These are phyloP conservation scores for Agrotis segetum DNA, from an alignment of 2,888 invertebrate genomes.

Conservation along the genomic window DNA sequence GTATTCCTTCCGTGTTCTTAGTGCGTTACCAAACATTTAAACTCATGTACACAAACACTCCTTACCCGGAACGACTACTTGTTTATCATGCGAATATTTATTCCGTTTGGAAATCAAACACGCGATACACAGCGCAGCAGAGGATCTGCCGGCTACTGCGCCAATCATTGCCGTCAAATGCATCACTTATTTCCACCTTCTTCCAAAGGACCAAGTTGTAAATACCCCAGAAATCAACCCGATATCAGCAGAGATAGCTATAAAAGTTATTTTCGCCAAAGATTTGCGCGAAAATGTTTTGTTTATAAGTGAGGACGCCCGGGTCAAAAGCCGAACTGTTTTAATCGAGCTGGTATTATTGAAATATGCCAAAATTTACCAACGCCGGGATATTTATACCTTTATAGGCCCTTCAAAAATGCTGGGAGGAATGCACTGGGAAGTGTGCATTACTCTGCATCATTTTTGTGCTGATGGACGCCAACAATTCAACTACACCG, in stretches of 20 bases:
- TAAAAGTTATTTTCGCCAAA: conserved; percentile 71
- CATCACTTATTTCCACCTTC: not conserved
- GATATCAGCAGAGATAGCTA: conserved; percentile 51
- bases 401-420: conserved; percentile 52
- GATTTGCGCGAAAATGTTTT: conserved; percentile 63
- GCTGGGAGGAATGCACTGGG: conserved; percentile 53
- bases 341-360: conserved; percentile 53
- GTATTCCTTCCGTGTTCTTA: too few species aligned
- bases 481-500: not conserved
- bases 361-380: conserved; percentile 56
- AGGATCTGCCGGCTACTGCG: too few species aligned
- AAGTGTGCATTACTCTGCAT: conserved; percentile 6
- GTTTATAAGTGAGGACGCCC: conserved; percentile 68
- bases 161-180: not conserved
- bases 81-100: too few species aligned
- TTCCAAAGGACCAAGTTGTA: conserved; percentile 4
- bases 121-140: too few species aligned
- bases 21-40: too few species aligned
- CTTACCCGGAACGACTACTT: too few species aligned
- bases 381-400: conserved; percentile 52
- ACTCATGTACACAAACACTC: too few species aligned
- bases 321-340: conserved; percentile 65
- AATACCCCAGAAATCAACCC: conserved; percentile 44
- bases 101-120: too few species aligned
- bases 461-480: not conserved